A percentile compares a stretch with the other conserved stretches of the same genome.
Conservation (phyloP, 2,797 vertebrate species). For the Xenentodon cancila region DNA sequence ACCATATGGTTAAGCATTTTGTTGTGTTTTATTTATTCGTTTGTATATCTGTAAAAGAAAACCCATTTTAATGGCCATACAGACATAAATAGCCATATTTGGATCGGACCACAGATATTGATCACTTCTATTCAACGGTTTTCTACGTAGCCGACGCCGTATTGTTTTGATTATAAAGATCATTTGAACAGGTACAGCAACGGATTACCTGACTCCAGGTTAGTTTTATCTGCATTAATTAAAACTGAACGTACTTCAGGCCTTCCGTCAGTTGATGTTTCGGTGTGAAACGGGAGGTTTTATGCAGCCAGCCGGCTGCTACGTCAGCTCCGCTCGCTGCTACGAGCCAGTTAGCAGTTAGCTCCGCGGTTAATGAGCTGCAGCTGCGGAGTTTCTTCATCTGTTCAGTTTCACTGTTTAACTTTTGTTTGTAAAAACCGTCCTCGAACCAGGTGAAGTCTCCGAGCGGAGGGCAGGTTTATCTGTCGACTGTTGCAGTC, state of each 20-base stretch:
- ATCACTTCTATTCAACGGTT: neutral
- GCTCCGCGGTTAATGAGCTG: neutral
- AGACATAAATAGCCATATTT: neutral
- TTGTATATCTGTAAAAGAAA: neutral
- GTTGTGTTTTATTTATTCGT: too few relatives aligned
- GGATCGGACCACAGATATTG: too few relatives aligned
- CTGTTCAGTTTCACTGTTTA: rapidly evolving
- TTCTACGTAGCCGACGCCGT: conserved; percentile 31
- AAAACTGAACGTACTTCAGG: rapidly evolving
- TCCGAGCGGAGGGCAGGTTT: too few relatives aligned
- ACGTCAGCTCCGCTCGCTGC: conserved; percentile 15
- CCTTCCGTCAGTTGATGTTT: neutral
- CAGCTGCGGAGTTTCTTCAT: neutral
- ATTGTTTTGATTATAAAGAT: conserved; percentile 71
- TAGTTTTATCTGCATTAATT: neutral
- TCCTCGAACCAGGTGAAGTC: too few relatives aligned
- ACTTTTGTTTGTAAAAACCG: too few relatives aligned
- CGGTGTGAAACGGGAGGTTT: neutral
- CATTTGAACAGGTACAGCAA: conserved; percentile 15
- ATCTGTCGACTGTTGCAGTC: too few relatives aligned
- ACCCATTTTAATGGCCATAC: neutral
- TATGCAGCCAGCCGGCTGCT: neutral
- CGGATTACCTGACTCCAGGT: conserved; percentile 30
- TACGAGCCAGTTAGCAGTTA: conserved; percentile 15
- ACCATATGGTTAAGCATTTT: too few relatives aligned